These are phyloP conservation scores for Drosophila tropicalis DNA, from an alignment of 1,140 invertebrate genomes.

Conservation along the genomic window DNA sequence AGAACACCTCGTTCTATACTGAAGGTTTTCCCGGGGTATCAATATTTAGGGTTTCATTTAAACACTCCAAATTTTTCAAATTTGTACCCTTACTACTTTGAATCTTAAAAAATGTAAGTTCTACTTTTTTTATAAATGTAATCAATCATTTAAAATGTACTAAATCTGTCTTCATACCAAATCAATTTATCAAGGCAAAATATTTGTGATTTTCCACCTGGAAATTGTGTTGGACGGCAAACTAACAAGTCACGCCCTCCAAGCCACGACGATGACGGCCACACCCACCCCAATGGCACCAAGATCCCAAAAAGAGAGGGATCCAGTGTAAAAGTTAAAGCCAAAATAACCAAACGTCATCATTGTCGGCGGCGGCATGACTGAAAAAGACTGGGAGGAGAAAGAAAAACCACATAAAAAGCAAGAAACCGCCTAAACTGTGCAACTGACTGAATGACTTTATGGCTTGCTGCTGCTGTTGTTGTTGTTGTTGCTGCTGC, in stretches of 20 bases:
- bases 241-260: slow-evolving; percentile 69
- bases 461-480: not conserved
- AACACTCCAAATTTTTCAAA: no score
- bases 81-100: no score
- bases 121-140: not conserved
- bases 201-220: slow-evolving; percentile 14
- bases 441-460: slow-evolving; percentile 4
- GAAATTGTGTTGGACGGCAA: slow-evolving; percentile 44
- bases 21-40: no score
- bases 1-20: no score
- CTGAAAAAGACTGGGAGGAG: slow-evolving; percentile 17
- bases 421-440: slow-evolving; percentile 45
- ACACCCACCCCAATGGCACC: slow-evolving; percentile 50
- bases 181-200: slow-evolving; percentile 8
- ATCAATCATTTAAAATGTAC: slow-evolving; percentile 2
- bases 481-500: not conserved
- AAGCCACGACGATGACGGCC: slow-evolving; percentile 18
- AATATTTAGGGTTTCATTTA: no score
- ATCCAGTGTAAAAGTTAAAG: not conserved
- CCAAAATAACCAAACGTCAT: slow-evolving; percentile 26
- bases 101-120: no score
- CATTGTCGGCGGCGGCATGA: slow-evolving; percentile 35
- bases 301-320: slow-evolving; percentile 10
- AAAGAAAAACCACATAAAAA: slow-evolving; percentile 69
- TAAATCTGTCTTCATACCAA: slow-evolving; percentile 4